Percentiles rank a stretch among this genome's conserved stretches.
Conservation (phyloP, 2,888 invertebrate species). For the Neoitamus cyanurus region DNA sequence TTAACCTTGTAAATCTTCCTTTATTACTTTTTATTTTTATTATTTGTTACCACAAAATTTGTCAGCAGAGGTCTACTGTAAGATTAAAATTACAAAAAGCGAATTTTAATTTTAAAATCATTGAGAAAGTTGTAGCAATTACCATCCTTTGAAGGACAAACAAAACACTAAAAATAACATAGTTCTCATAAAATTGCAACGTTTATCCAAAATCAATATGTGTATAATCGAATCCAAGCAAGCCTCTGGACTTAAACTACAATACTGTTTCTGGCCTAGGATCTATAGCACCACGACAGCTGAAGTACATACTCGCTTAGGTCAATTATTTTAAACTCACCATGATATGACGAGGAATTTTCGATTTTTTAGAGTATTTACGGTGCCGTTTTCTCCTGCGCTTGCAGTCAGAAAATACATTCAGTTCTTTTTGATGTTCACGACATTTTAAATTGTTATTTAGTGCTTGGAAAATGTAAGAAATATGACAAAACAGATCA, state of each 20-base stretch:
- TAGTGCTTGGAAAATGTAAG: constrained; percentile 21
- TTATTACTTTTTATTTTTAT: too few relatives aligned
- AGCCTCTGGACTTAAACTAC: neutral
- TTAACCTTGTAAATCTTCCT: too few relatives aligned
- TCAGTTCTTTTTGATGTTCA: constrained; percentile 36
- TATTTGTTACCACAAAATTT: too few relatives aligned
- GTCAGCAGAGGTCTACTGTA: too few relatives aligned
- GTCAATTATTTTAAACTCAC: constrained; percentile 7
- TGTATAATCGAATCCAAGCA: too few relatives aligned
- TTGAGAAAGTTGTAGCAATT: too few relatives aligned
- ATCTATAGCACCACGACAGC: neutral
- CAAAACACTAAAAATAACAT: too few relatives aligned
- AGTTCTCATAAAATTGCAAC: too few relatives aligned
- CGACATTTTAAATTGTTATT: constrained; percentile 40
- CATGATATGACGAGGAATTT: neutral
- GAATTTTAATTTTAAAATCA: too few relatives aligned
- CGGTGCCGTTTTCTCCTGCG: constrained; percentile 30
- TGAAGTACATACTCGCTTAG: neutral
- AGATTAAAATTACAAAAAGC: too few relatives aligned
- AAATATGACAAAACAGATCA: constrained; percentile 17
- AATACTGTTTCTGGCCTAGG: neutral
- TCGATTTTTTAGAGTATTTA: constrained; percentile 27
- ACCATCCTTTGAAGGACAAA: too few relatives aligned
- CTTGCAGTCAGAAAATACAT: constrained; percentile 41
- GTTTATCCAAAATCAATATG: too few relatives aligned